Evolutionary conservation across 2,797 vertebrate species (phyloP).

Genomic region (Bryconaethiops microstoma): DNA sequence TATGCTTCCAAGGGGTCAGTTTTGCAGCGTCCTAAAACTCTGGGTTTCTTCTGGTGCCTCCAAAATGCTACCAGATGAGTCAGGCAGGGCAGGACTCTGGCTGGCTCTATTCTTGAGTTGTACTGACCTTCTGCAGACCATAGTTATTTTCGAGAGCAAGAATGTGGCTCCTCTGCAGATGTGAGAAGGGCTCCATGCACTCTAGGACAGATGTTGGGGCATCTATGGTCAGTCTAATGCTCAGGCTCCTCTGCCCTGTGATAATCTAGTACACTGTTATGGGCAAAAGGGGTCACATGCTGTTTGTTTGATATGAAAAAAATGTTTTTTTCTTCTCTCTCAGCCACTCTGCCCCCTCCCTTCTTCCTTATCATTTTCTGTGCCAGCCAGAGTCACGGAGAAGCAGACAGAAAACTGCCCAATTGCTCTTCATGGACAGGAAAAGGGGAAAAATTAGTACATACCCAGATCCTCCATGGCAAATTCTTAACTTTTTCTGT

Average conservation of each 20-base stretch:
- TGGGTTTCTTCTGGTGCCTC: not conserved
- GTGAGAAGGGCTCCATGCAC: not conserved
- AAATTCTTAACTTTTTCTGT: conserved; percentile 47
- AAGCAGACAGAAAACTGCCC: conserved; percentile 18
- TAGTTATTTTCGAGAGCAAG: not conserved
- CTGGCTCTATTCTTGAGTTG: not conserved
- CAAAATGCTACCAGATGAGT: conserved; percentile 26
- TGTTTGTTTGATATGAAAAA: not conserved
- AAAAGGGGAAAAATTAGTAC: conserved; percentile 48
- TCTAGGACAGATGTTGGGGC: not conserved
- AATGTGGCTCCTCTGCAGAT: not conserved
- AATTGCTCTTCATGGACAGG: not conserved
- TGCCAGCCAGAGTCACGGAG: conserved; percentile 27
- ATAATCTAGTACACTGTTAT: not conserved
- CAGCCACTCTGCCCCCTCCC: not conserved
- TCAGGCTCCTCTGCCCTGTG: not conserved
- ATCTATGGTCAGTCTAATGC: not conserved
- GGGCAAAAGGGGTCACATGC: not conserved
- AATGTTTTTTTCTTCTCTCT: not conserved
- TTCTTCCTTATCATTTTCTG: conserved; percentile 15
- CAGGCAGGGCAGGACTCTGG: not conserved
- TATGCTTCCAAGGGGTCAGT: not conserved
- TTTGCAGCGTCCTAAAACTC: not conserved
- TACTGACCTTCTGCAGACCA: not conserved
- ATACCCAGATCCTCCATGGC: conserved; percentile 81